A percentile compares a stretch with the other conserved stretches of the same genome.
phyloP scores from a whole-genome alignment of 2,113 vertebrate species.

The Oxygymnocypris stewartii region DNA sequence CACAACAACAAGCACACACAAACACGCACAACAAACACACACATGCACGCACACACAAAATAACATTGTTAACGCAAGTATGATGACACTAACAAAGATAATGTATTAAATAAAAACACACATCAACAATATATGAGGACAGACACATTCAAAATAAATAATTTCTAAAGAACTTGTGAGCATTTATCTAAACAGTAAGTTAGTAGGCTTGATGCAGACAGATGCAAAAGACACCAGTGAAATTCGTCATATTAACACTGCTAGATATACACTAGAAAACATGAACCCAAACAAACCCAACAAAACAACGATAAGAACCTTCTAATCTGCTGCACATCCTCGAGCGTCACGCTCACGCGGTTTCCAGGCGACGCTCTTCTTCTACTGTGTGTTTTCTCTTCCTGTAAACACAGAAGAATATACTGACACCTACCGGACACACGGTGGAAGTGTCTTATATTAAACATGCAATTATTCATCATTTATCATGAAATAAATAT shows the following conservation, averaged over 20 bases:
- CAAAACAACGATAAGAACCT: not conserved
- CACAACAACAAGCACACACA: too few relatives aligned
- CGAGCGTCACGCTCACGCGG: not conserved
- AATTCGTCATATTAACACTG: too few relatives aligned
- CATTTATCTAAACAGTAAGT: not conserved
- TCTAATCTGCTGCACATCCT: not conserved
- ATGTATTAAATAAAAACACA: not conserved
- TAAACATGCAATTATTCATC: not conserved
- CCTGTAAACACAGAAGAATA: not conserved
- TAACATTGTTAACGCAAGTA: too few relatives aligned
- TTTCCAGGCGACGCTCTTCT: constrained; percentile 40
- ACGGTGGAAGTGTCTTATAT: not conserved
- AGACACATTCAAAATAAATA: not conserved
- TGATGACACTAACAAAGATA: too few relatives aligned
- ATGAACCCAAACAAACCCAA: too few relatives aligned
- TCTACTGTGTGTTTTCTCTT: not conserved
- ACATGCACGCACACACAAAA: too few relatives aligned
- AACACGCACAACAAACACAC: too few relatives aligned
- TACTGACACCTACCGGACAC: constrained; percentile 18
- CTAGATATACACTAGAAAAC: too few relatives aligned
- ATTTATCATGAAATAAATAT: not conserved
- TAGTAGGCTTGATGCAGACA: too few relatives aligned
- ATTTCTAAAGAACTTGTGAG: not conserved
- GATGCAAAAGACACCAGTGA: not conserved
- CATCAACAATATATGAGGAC: not conserved